phyloP scores from a whole-genome alignment of 1,140 invertebrate genomes.

The Archivesica marissinica region DNA sequence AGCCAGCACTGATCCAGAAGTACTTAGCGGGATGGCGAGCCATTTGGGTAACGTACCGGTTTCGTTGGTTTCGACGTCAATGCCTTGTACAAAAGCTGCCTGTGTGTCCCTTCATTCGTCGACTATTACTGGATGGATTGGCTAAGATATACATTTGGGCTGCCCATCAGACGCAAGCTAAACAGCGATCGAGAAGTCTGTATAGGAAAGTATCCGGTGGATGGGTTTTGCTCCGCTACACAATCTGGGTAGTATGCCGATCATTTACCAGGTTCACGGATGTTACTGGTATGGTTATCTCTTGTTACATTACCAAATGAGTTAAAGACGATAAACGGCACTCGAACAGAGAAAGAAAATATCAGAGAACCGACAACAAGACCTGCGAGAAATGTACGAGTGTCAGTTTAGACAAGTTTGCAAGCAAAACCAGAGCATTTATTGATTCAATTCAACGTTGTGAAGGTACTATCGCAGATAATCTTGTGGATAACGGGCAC shows the following conservation, averaged over 20 bases:
- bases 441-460: no score
- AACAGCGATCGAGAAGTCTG: conserved; percentile 4
- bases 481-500: no score
- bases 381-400: conserved; percentile 40
- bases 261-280: conserved; percentile 57
- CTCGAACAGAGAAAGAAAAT: background rate
- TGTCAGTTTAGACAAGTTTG: conserved; percentile 2
- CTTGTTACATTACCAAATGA: conserved; percentile 7
- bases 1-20: no score
- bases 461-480: no score
- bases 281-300: conserved; percentile 63
- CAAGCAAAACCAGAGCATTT: no score
- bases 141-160: background rate
- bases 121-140: conserved; percentile 41
- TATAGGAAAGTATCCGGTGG: conserved; percentile 8
- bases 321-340: conserved; percentile 2
- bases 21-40: no score
- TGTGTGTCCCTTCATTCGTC: conserved; percentile 44
- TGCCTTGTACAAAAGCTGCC: conserved; percentile 61
- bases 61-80: conserved; percentile 63
- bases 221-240: conserved; percentile 23
- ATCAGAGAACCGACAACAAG: conserved; percentile 6
- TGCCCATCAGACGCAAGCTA: conserved; percentile 9
- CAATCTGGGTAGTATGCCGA: background rate
- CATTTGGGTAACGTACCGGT: no score